Evolutionary conservation across 2,797 vertebrate genomes (phyloP), one percentile per base, ranked within the genome.

Genomic region (Crenuchus spilurus): DNA sequence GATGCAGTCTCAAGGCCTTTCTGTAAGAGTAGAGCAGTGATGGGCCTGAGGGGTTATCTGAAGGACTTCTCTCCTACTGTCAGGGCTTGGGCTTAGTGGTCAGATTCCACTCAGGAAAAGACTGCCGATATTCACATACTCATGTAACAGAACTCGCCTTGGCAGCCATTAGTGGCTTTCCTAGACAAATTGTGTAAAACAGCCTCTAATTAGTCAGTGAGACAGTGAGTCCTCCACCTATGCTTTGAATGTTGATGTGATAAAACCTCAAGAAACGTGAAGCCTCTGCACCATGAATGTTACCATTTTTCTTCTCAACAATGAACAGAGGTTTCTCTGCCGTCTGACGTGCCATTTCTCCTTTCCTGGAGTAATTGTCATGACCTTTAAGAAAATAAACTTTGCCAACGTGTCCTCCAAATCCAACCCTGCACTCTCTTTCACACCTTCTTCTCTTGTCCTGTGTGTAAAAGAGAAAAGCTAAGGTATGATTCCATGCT

Each of bases 331-430:
- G 37, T 31, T 66, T 31, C 37, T 24, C 37, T 57, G 11, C 31
- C 30, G 24, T 11, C 63, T 24, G 24, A 76, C 39, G 7, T 31
- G n/a, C 54, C 41, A 26, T 71, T 30, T 14, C 61, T 57, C 54
- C 61, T 66, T 72, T 66, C 54, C 62, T 61, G 44, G 22, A 61
- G 31, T 72, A 67, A 61, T 67, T 61, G 64, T 71, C 14, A 60
- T 62, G 54, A 66, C 61, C 52, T 58, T 65, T 71, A 70, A 57
- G 55, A 65, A 76, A 77, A 72, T 67, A 77, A 72, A 67, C 75
- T 77, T 52, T 52, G 41, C 61, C 61, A 41, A 42, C 2, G 68
- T 66, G 62, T 61, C 62, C 63, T 72, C 48, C 75, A 72, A 26
- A 28, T 62, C 41, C n/a, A 52, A 44, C 16, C 33, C 22, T 35